Conservation (phyloP, 2,113 vertebrate genomes). For the Ageneiosus marmoratus region DNA sequence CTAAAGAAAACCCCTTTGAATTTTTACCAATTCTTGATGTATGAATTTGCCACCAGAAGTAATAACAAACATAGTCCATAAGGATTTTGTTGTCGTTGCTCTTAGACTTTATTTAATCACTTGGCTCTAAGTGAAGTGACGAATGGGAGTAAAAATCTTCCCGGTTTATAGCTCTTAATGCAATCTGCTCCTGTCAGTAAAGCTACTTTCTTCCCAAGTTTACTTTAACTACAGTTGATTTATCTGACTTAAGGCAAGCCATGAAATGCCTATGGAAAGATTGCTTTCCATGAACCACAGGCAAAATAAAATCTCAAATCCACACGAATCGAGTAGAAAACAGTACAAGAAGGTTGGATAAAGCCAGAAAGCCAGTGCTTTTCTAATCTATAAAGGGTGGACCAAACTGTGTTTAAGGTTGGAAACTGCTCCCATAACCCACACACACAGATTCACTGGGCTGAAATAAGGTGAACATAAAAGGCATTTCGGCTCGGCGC, state of each 20-base stretch:
- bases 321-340: background rate
- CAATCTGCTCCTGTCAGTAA: constrained; percentile 59
- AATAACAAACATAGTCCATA: background rate
- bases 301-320: constrained; percentile 21
- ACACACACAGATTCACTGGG: background rate
- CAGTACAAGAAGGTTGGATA: background rate
- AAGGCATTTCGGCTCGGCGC: background rate
- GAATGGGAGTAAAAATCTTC: constrained; percentile 32
- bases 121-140: constrained; percentile 52
- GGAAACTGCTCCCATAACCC: constrained; percentile 1
- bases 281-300: constrained; percentile 1
- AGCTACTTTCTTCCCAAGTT: constrained; percentile 52
- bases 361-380: background rate
- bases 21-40: constrained; percentile 42
- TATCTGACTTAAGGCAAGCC: constrained; percentile 43
- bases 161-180: constrained; percentile 60
- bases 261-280: constrained; percentile 40
- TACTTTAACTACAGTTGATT: constrained; percentile 62
- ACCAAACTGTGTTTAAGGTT: constrained; percentile 15
- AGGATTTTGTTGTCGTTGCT: constrained; percentile 56
- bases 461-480: constrained; percentile 14
- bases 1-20: constrained; percentile 58
- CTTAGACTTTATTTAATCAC: constrained; percentile 65
- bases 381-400: background rate
- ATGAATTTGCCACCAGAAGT: background rate